Percentiles rank a stretch among this genome's conserved stretches.
Conservation (phyloP, 2,888 invertebrate genomes). For the Aphidoletes aphidimyza region DNA sequence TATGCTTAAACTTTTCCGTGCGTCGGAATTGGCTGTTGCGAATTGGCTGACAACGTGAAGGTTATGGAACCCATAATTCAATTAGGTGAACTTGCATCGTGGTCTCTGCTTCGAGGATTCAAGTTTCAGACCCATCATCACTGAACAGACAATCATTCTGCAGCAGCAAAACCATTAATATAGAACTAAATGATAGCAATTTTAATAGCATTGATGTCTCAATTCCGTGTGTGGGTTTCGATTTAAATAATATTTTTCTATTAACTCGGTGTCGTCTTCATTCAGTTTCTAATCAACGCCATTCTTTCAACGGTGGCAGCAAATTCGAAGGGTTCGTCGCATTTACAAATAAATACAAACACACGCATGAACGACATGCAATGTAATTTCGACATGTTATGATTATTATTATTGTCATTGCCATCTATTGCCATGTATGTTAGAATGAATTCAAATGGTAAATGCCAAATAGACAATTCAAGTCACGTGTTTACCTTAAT, state of each 20-base stretch:
- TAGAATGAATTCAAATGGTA: background rate
- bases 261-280: background rate
- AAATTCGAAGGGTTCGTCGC: conserved; percentile 37
- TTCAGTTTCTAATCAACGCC: background rate
- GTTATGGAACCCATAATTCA: background rate
- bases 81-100: too few species aligned
- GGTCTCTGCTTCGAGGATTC: too few species aligned
- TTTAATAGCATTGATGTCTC: conserved; percentile 34
- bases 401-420: conserved; percentile 37
- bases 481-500: conserved; percentile 54
- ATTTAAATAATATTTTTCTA: conserved; percentile 50
- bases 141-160: too few species aligned
- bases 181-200: background rate
- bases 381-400: conserved; percentile 36
- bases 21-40: background rate
- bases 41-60: background rate
- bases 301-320: too few species aligned
- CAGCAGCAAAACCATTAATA: too few species aligned
- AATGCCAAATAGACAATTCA: conserved; percentile 38
- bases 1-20: background rate
- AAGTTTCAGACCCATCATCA: too few species aligned
- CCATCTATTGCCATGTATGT: too few species aligned
- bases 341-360: background rate
- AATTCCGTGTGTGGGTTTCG: background rate
- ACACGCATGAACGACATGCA: conserved; percentile 13